phyloP scores from a whole-genome alignment of 1,140 invertebrate species.

The Tenebrio molitor region DNA sequence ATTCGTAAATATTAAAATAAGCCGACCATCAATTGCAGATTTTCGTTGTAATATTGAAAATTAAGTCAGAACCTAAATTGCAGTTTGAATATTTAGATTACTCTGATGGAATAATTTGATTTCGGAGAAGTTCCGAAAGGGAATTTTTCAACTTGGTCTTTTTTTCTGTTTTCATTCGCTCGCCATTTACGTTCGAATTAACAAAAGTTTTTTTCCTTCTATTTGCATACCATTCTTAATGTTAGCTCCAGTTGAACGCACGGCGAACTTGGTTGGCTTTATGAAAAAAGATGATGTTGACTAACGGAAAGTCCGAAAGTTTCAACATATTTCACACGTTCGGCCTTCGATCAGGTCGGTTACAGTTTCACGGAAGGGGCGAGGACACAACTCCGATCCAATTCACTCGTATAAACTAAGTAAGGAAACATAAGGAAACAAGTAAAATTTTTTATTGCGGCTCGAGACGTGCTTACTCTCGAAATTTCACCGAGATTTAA shows the following conservation, averaged over 20 bases:
- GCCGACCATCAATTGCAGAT: constrained; percentile 25
- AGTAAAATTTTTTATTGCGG: constrained; percentile 34
- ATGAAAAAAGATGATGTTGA: not conserved
- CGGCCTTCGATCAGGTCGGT: no score
- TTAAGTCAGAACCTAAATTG: constrained; percentile 33
- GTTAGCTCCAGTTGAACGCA: no score
- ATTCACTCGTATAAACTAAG: not conserved
- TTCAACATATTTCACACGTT: not conserved
- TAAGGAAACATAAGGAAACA: constrained; percentile 4
- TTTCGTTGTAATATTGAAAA: constrained; percentile 26
- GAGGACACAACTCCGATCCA: not conserved
- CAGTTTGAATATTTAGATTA: constrained; percentile 25
- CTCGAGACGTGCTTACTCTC: constrained; percentile 22
- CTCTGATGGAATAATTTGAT: constrained; percentile 36
- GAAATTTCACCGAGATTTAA: constrained; percentile 20
- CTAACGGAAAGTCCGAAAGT: not conserved
- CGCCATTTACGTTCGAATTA: not conserved
- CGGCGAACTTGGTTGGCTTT: no score
- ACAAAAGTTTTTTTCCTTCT: no score
- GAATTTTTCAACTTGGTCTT: no score
- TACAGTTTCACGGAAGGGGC: no score
- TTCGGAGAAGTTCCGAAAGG: not conserved
- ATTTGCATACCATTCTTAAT: no score
- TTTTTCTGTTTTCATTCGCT: not conserved
- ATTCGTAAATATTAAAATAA: constrained; percentile 49